Evolutionary conservation across 2,113 vertebrate genomes (phyloP), one percentile per base, ranked within the genome.

Genomic region (Alouatta palliata): DNA sequence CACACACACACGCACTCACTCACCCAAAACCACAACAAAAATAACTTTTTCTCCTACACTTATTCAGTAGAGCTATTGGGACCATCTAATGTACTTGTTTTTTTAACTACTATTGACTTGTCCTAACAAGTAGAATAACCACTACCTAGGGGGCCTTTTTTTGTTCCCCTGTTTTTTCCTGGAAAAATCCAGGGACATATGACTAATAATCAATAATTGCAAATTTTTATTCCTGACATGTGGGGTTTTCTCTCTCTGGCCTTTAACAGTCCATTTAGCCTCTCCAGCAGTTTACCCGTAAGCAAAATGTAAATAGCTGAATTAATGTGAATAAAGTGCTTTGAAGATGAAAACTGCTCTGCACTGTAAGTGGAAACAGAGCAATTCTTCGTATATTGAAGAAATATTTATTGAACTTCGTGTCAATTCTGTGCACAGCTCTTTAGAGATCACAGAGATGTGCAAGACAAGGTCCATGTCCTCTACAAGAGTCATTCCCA

Each of bases 251-350:
- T 93, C 56, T 85, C 23, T 92, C 27, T 93, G 93, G 80, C 89
- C 96, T 95, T 95, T 97, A 91, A 82, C 40, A 94, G 25, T 30
- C 89, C 96, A 64, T 95, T 97, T 96, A 92, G 49, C 80, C 80
- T 94, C 70, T 87, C 58, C 7, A 85, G 87, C 71, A 30, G 0
- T 97, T 98, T 93, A 81, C 58, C 83, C 75, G 81, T 97, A 92
- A 97, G 91, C 87, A 95, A 95, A 96, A 96, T 90, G 84, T 95
- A 97, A 96, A 95, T 97, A 93, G 87, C 95, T 92, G 93, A 97
- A 93, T 97, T 97, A 97, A 96, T 97, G 80, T 90, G 91, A 91
- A 90, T 87, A 95, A 97, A 95, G 90, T 90, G 64, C 96, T 97
- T 95, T 97, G 84, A 92, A 90, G 87, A 96, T 85, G 56, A 52